Base-by-base conservation (phyloP, 2,797 vertebrate genomes). In the Mycteria americana region DNA sequence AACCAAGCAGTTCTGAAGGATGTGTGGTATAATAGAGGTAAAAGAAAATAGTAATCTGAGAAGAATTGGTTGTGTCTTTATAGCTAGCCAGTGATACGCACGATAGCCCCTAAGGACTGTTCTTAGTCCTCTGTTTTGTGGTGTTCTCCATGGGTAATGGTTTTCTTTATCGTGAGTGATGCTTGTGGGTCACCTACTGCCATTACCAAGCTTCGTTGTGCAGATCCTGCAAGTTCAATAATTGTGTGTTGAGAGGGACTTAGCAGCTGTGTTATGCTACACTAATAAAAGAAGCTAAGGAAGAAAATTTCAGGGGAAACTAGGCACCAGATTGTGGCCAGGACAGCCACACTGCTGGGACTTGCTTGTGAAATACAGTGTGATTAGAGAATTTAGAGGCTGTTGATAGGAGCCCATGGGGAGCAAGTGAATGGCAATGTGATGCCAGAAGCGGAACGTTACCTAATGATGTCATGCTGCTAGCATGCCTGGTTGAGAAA, bases 371-470 rank as follows among this genome's bases (percentile, higher is more conserved):
- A 76, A 68, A 16, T 21, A 39, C 63, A 41, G 1, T 5, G n/a
- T 73, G 63, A 24, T 86, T 77, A 18, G 43, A 15, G 28, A 86
- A 13, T 94, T 95, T 86, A 82, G 93, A 75, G 68, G 46, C 70
- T 81, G 59, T 69, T 90, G 51, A 33, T 16, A 24, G 76, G 65
- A 95, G 39, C 46, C 76, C 59, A 4, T 2, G 1, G 33, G 65
- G 59, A 86, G 65, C 19, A 50, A 53, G 57, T 28, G n/a, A 56
- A 60, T 67, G 50, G 70, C 69, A 88, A 6, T 2, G 22, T 65
- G 90, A 50, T 94, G 80, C 77, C 69, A 84, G 83, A 45, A 92
- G 80, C 73, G 89, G 50, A 62, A 65, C 62, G 22, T 79, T 92
- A 51, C 31, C 37, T 67, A 39, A 25, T 75, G 63, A 57, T 85